Percentiles rank a stretch among this genome's conserved stretches.
These are phyloP conservation scores for Amphiduros pacificus DNA, from an alignment of 2,888 invertebrate genomes.

Conservation along the genomic window DNA sequence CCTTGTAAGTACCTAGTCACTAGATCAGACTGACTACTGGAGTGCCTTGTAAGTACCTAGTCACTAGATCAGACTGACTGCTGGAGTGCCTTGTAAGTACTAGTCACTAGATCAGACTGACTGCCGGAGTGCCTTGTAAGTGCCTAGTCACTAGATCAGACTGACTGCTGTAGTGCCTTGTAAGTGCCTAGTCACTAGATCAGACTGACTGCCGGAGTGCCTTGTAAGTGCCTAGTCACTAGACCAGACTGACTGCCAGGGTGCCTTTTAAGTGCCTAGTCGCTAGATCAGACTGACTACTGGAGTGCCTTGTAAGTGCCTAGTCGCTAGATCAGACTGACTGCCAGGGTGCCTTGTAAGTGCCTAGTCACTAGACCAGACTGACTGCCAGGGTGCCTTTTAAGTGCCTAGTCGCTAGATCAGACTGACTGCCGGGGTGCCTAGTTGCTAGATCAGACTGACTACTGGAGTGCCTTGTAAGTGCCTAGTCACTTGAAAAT, in stretches of 20 bases:
- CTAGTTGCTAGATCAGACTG: no score
- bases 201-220: no score
- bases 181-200: no score
- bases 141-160: no score
- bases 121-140: constrained; percentile 81
- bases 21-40: constrained; percentile 90
- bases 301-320: constrained; percentile 79
- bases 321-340: constrained; percentile 90
- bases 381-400: no score
- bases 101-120: constrained; percentile 90
- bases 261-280: constrained; percentile 73
- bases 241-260: constrained; percentile 94
- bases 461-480: no score
- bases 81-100: constrained; percentile 80
- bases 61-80: constrained; percentile 92
- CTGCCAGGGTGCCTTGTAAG: constrained; percentile 85
- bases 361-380: no score
- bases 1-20: constrained; percentile 72
- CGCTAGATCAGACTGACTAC: constrained; percentile 90
- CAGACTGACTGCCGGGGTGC: no score
- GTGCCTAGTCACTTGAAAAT: constrained; percentile 95
- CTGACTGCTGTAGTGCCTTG: no score
- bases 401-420: no score
- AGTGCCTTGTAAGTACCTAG: constrained; percentile 73
- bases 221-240: constrained; percentile 94